Evolutionary conservation across 2,113 vertebrate genomes (phyloP), one percentile per base, ranked within the genome.

Genomic region (Megatriorchis doriae): DNA sequence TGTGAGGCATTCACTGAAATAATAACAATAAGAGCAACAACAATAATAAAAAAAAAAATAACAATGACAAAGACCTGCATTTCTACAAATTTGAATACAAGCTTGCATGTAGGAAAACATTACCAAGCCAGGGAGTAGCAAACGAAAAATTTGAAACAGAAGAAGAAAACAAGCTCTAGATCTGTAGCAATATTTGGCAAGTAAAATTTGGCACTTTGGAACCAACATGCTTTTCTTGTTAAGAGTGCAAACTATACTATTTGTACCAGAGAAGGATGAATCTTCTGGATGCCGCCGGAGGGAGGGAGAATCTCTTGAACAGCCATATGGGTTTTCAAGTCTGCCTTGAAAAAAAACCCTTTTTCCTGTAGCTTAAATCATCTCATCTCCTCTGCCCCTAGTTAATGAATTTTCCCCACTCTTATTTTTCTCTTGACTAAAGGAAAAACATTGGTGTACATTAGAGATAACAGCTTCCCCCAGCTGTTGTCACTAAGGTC

Each of bases 221-320:
- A 82, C 66, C 77, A 48, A 88, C 94, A 96, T 93, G 77, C 80
- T 95, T 95, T 97, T 94, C 66, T 68, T 94, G 91, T 94, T 95
- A 95, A 42, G 73, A 89, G 83, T 66, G 83, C 70, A 92, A 94
- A 47, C 73, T 32, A 40, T 53, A 84, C 58, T 75, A 1, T 79
- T 59, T 87, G 87, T 91, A 95, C 96, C 86, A 95, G 89, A 58
- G 88, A 48, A 83, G 78, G 42, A 58, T 77, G 84, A 91, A 38
- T 81, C 91, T 81, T 65, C 23, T 73, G 81, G 84, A 72, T 88
- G 86, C 90, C 95, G 93, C 85, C 92, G 92, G 67, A 94, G 43
- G 59, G 75, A 94, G 58, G 18, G 2, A 65, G 38, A 74, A 88
- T 67, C 62, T 73, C 74, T 70, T 65, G 13, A 93, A 18, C 38